Evolutionary conservation across 2,113 vertebrate species (phyloP).

Genomic region (Rhegmatorhina hoffmannsi): DNA sequence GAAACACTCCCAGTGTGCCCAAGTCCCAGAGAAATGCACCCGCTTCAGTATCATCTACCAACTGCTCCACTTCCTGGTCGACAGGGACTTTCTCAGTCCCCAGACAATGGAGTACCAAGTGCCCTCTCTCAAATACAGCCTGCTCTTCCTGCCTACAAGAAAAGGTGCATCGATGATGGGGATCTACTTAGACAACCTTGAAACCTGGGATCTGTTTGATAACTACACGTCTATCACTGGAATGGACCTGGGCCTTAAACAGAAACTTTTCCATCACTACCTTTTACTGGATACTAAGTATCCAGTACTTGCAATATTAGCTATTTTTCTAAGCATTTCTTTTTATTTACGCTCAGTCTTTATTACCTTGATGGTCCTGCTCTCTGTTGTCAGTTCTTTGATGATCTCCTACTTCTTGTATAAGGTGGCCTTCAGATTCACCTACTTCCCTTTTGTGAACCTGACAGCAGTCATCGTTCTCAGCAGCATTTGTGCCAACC

Average conservation of each 20-base stretch:
- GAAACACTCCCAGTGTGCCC: constrained; percentile 81
- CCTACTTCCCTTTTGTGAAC: constrained; percentile 94
- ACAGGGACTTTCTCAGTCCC: constrained; percentile 94
- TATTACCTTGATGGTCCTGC: constrained; percentile 85
- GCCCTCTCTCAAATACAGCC: constrained; percentile 94
- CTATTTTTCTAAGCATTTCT: constrained; percentile 87
- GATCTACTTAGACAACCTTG: constrained; percentile 90
- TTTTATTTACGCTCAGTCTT: constrained; percentile 91
- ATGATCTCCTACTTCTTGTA: constrained; percentile 93
- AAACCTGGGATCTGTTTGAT: constrained; percentile 83
- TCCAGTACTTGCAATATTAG: constrained; percentile 85
- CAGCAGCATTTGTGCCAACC: constrained; percentile 89
- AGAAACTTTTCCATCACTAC: constrained; percentile 90
- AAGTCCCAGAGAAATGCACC: constrained; percentile 89
- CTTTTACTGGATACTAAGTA: constrained; percentile 89
- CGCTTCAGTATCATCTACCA: constrained; percentile 86
- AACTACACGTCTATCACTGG: constrained; percentile 92
- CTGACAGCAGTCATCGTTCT: constrained; percentile 86
- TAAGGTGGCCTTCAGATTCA: constrained; percentile 89
- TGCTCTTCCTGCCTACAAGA: constrained; percentile 87
- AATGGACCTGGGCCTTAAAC: constrained; percentile 96
- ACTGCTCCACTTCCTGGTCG: constrained; percentile 92
- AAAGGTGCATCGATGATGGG: constrained; percentile 91
- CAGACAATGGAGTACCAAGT: constrained; percentile 95
- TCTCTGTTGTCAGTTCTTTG: constrained; percentile 84